Conservation (phyloP, 2,888 invertebrate genomes). For the Calameuta idolon region DNA sequence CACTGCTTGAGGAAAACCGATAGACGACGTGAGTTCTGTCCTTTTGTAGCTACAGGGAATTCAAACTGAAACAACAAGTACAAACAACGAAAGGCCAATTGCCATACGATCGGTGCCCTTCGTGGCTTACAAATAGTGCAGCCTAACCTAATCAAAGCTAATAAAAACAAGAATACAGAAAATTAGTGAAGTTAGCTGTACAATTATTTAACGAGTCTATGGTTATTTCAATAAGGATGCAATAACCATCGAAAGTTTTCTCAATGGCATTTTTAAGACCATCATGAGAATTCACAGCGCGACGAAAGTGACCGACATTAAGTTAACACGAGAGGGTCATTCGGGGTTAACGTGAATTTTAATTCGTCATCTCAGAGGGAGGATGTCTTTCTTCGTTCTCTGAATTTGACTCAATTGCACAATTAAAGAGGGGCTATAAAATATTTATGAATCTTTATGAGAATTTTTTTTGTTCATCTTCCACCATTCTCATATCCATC, state of each 20-base stretch:
- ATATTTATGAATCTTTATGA: constrained; percentile 49
- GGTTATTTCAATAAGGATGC: neutral
- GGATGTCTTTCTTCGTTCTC: neutral
- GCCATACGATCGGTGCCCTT: neutral
- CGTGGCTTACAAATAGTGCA: neutral
- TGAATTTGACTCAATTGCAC: constrained; percentile 37
- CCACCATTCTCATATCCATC: neutral
- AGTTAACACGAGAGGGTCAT: neutral
- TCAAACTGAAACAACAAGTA: neutral
- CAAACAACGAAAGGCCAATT: neutral
- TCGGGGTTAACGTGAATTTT: neutral
- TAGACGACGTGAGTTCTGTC: neutral
- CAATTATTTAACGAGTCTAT: neutral
- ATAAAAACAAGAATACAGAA: neutral
- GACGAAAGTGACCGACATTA: neutral
- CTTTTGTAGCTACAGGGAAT: neutral
- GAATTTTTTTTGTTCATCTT: constrained; percentile 41
- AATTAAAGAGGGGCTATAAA: constrained; percentile 46
- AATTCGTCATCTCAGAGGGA: neutral
- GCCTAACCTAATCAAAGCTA: neutral
- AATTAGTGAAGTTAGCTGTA: neutral
- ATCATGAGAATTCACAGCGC: neutral
- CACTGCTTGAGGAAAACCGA: constrained; percentile 8
- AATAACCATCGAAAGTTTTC: neutral
- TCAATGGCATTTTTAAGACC: neutral